Evolutionary conservation across 2,888 invertebrate genomes (phyloP), one percentile per base, ranked within the genome.

Genomic region (Melanostoma mellinum): DNA sequence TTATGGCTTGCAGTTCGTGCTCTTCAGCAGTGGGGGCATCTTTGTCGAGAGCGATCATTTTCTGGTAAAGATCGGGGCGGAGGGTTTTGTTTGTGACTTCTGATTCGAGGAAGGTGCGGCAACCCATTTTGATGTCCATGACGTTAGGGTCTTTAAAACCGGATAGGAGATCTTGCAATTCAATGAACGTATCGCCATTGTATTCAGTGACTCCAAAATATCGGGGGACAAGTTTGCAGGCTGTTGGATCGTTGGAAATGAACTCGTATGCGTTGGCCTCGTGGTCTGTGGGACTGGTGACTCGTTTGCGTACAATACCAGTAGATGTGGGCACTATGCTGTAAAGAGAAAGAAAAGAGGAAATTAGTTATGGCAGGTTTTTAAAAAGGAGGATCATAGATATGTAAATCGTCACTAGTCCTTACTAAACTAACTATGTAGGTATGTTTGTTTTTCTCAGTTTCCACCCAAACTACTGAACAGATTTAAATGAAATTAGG

Each of bases 121-220:
- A 96, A 52, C 99, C 99, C 94, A 99, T 96, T 92, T 99, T 99
- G 81, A 99, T 96, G 91, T 99, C 99, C 95, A 99, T 98, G 0
- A 99, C 97, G 89, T 96, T 95, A 0, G 98, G 98, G 91, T 98
- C 96, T 87, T 93, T 93, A 92, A 98, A 99, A 74, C 97, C 96
- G 88, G 97, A 95, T 33, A 98, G 92, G 30, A 99, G 93, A 91
- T 99, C 98, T 92, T 99, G 98, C 85, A 99, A 94, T 91, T 99
- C 98, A 88, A 99, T 98, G 92, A 98, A 99, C 86, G 94, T 93
- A 88, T 96, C 95, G 44, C 95, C 95, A 76, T 93, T 93, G 46
- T 89, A 69, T 86, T 95, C 95, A 53, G 95, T 95, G 89, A 97
- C 95, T 56, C 97, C 93, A 91, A 96, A 96, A 92, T 96, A 98